phyloP scores from a whole-genome alignment of 2,113 vertebrate species.

The Tachysurus vachellii region DNA sequence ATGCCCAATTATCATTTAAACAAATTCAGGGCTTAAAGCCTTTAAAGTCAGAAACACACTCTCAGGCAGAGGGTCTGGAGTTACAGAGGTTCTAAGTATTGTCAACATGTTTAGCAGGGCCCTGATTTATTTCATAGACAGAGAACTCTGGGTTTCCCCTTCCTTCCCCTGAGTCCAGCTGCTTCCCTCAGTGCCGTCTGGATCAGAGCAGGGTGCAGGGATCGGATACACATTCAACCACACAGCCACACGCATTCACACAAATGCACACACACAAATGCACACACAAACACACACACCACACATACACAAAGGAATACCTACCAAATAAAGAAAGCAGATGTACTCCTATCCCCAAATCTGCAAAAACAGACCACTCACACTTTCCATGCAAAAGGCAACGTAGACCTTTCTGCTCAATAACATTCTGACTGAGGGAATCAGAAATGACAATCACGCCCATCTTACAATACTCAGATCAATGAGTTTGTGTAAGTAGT shows the following conservation, averaged over 20 bases:
- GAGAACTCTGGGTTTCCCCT: constrained; percentile 46
- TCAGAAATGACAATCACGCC: constrained; percentile 33
- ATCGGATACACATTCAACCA: constrained; percentile 26
- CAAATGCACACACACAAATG: constrained; percentile 35
- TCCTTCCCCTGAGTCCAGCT: constrained; percentile 38
- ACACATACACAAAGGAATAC: constrained; percentile 63
- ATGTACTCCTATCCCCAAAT: constrained; percentile 68
- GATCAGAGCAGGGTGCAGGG: constrained; percentile 40
- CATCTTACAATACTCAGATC: constrained; percentile 25
- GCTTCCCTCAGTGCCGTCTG: constrained; percentile 45
- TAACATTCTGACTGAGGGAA: constrained; percentile 24
- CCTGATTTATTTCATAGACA: constrained; percentile 52
- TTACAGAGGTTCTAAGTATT: constrained; percentile 23
- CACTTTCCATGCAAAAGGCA: constrained; percentile 39
- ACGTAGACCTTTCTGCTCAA: constrained; percentile 25
- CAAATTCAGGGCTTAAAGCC: neutral
- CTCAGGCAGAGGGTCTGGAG: constrained; percentile 11
- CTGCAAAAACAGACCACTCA: constrained; percentile 64
- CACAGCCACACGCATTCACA: neutral
- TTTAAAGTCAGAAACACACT: constrained; percentile 9
- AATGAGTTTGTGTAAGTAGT: constrained; percentile 6
- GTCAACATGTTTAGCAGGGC: constrained; percentile 36
- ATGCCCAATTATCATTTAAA: constrained; percentile 3
- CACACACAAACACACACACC: constrained; percentile 37
- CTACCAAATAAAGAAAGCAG: constrained; percentile 74